Conservation (phyloP, 2,797 vertebrate species). For the Mus caroli region DNA sequence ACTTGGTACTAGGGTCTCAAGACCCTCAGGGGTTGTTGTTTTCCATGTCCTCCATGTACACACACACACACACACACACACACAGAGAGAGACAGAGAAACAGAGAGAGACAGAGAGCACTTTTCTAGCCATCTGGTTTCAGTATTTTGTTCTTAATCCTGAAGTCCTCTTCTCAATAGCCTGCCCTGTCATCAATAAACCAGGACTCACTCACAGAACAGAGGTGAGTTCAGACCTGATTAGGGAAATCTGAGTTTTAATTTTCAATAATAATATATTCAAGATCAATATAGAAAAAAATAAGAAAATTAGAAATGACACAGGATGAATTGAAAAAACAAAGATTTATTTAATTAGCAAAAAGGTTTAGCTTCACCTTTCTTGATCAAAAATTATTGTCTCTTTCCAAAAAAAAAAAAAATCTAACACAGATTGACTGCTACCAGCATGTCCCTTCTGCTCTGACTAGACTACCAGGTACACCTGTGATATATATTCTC, state of each 20-base stretch:
- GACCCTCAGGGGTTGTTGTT: neutral
- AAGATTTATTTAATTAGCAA: neutral
- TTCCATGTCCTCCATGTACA: neutral
- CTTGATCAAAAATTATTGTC: conserved; percentile 14
- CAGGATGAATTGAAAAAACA: conserved; percentile 49
- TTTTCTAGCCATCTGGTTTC: neutral
- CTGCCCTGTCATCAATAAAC: neutral
- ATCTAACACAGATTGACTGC: neutral
- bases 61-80: too few species aligned
- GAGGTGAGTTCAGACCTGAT: neutral
- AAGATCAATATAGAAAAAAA: conserved; percentile 60
- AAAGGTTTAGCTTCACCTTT: neutral
- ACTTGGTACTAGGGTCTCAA: neutral
- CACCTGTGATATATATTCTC: neutral
- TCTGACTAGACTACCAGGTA: neutral
- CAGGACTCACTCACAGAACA: neutral
- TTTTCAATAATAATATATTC: conserved; percentile 17
- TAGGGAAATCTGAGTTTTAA: conserved; percentile 34
- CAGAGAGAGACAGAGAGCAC: too few species aligned
- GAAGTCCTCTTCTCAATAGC: neutral
- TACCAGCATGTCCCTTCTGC: conserved; percentile 21
- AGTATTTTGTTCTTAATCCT: neutral
- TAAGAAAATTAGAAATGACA: neutral
- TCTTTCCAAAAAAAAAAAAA: neutral
- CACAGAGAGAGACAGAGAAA: neutral